Evolutionary conservation across 2,113 vertebrate species (phyloP).

Genomic region (Oreotrochilus melanogaster): DNA sequence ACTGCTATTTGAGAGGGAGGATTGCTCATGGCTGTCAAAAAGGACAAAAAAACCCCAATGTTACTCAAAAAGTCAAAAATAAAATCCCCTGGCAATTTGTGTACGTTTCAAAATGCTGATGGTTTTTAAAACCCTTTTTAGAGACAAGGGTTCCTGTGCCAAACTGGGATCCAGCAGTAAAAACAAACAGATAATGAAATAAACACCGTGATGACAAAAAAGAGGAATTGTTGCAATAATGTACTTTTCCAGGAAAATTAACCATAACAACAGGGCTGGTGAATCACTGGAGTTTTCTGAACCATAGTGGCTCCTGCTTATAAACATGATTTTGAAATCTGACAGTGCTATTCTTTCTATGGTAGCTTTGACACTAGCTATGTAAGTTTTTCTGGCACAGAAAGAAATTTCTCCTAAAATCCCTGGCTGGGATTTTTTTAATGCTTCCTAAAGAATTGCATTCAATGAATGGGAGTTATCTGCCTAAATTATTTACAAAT

Average conservation of each 20-base stretch:
- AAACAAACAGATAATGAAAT: conserved; percentile 66
- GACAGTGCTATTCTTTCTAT: not conserved
- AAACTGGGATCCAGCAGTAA: conserved; percentile 34
- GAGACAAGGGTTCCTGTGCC: conserved; percentile 11
- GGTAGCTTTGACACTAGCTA: not conserved
- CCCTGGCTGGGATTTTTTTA: not conserved
- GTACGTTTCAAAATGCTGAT: conserved; percentile 63
- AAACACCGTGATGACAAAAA: conserved; percentile 25
- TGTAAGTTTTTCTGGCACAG: not conserved
- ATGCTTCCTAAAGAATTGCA: not conserved
- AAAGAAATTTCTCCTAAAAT: not conserved
- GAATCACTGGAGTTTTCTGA: conserved; percentile 62
- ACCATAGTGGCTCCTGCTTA: conserved; percentile 3
- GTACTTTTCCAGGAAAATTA: conserved; percentile 65
- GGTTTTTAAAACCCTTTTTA: conserved; percentile 24
- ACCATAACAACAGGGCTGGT: conserved; percentile 44
- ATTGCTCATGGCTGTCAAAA: conserved; percentile 25
- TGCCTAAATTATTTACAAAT: not conserved
- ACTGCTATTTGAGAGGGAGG: not conserved
- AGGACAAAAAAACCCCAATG: not conserved
- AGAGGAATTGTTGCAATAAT: conserved; percentile 43
- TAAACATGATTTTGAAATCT: conserved; percentile 40
- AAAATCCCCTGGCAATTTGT: conserved; percentile 18
- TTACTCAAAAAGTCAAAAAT: conserved; percentile 43
- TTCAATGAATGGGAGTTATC: not conserved